Conservation (phyloP, 2,113 vertebrate species). For the Cyphomyrus plagiostoma region DNA sequence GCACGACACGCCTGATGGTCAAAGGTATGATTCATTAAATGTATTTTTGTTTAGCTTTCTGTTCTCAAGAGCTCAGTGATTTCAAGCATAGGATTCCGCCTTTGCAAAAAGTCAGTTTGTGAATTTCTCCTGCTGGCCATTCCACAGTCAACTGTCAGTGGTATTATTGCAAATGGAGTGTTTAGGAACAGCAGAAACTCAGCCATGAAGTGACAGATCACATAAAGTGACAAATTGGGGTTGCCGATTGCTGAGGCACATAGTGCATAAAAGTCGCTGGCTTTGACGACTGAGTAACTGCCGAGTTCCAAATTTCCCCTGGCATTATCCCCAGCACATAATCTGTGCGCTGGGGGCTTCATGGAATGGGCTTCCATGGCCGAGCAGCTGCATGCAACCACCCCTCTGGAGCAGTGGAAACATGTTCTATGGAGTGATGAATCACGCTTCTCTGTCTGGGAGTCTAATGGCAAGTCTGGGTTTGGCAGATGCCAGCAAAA, state of each 20-base stretch:
- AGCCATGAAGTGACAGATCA: not conserved
- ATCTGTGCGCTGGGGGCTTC: not conserved
- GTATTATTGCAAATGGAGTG: not conserved
- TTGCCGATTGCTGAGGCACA: not conserved
- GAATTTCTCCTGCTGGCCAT: not conserved
- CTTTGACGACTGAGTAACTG: not conserved
- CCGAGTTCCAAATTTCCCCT: no score
- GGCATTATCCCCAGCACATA: not conserved
- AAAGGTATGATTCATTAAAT: constrained; percentile 24
- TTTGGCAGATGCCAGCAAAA: not conserved
- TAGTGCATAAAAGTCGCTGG: not conserved
- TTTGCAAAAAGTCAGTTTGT: not conserved
- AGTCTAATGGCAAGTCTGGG: not conserved
- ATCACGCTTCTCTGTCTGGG: not conserved
- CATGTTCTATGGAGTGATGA: not conserved
- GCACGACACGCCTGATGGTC: constrained; percentile 34
- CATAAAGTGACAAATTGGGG: not conserved
- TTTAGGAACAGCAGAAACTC: not conserved
- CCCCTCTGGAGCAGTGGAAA: not conserved
- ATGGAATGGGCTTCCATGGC: not conserved
- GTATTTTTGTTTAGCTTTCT: not conserved
- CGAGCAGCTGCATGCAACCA: not conserved
- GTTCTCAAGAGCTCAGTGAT: not conserved
- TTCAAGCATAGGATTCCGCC: not conserved
- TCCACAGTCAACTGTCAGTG: not conserved